Base-by-base conservation (phyloP, 2,888 invertebrate genomes). In the Agriotes lineatus region DNA sequence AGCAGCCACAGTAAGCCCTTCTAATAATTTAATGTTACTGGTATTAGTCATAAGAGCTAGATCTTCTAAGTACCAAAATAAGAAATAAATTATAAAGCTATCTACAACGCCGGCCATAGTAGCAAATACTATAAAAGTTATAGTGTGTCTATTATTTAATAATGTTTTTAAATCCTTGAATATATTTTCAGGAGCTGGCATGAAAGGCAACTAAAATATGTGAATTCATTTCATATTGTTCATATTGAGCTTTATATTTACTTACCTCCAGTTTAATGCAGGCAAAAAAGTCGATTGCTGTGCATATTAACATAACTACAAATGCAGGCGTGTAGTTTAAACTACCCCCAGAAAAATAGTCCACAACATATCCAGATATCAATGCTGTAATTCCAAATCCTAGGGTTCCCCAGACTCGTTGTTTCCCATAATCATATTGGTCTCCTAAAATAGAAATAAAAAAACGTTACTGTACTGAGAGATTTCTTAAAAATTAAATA, bases 31-130 rank as follows among this genome's bases (percentile, higher is more conserved):
- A 1, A 94, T 91, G 73, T 90, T 87, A 0, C 83, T 84, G 80
- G 88, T 90, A 60, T 88, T 85, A 0, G 91, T 91, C 37, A 83
- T 80, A 12, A 85, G 85, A 0, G 94, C 93, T 39, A 94, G 82
- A 77, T 94, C 93, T 82, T 95, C 94, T 52, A 95, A 78, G 77
- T 93, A 93, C 92, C 94, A 94, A 80, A 94, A 93, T 85, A 94
- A 87, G 76, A 92, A 94, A 77, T 93, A 94, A 12, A 94, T 91
- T 58, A 94, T 89, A 81, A 94, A 93, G 56, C 93, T 91, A 76
- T 94, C 94, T 22, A 93, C 87, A 0, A 93, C 89, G 0, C 94
- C 94, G 0, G 91, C 92, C 7, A 93, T 86, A 0, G 91, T 89
- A 0, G 94, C 91, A 79, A 93, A 94, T 0, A 86, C 80, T 12